Percentiles rank a stretch among this genome's conserved stretches.
Evolutionary conservation across 2,797 vertebrate genomes (phyloP).

Genomic region (Glossophaga mutica): DNA sequence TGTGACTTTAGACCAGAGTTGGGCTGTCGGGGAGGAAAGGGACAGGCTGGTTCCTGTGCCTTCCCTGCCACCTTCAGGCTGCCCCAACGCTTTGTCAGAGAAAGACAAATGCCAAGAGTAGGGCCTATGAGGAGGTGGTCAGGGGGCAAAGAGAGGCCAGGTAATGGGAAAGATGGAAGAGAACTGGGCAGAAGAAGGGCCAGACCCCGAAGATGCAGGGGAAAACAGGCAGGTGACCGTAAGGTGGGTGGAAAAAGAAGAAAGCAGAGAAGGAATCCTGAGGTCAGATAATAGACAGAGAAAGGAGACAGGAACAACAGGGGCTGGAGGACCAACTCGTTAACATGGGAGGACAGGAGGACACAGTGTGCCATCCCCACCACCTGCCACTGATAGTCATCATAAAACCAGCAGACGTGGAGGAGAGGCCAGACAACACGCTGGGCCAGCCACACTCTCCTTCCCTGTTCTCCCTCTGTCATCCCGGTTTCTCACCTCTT

Average conservation of each 20-base stretch:
- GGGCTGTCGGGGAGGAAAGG: accelerated
- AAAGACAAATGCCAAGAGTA: neutral
- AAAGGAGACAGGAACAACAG: accelerated
- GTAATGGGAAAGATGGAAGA: neutral
- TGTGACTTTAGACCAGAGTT: neutral
- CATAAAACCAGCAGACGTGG: neutral
- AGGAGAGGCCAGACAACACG: too few species aligned
- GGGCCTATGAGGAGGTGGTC: neutral
- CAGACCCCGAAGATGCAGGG: neutral
- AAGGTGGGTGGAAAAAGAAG: neutral
- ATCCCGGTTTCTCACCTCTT: neutral
- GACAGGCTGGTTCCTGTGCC: too few species aligned
- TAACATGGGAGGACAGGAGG: neutral
- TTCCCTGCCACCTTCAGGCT: neutral
- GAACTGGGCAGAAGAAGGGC: neutral
- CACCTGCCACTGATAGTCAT: too few species aligned
- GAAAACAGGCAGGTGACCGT: neutral
- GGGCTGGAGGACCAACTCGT: accelerated
- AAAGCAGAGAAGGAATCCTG: neutral
- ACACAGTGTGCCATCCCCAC: accelerated
- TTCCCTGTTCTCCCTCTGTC: too few species aligned
- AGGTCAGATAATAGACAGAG: neutral
- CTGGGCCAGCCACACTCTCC: too few species aligned
- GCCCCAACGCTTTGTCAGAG: neutral
- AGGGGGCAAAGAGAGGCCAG: neutral